Percentiles rank a stretch among this genome's conserved stretches.
These are phyloP conservation scores for Bufo bufo DNA, from an alignment of 2,113 vertebrate genomes.

Conservation along the genomic window DNA sequence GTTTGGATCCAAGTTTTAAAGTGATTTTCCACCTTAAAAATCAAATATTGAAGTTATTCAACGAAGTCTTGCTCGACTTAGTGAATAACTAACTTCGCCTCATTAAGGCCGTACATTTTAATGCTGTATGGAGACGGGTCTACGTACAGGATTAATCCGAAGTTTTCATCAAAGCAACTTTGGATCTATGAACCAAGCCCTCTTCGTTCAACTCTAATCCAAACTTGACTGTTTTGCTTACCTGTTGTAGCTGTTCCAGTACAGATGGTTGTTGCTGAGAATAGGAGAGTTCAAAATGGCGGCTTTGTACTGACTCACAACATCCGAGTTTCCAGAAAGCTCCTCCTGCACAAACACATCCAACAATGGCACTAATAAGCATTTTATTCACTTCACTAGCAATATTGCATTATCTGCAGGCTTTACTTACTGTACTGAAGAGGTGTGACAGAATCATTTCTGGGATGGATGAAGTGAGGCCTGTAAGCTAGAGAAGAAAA, in stretches of 20 bases:
- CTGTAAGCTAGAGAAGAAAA: constrained; percentile 72
- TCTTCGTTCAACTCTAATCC: not conserved
- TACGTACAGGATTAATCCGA: too few species aligned
- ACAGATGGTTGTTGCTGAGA: constrained; percentile 81
- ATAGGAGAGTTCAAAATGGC: constrained; percentile 78
- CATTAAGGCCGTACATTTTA: too few species aligned
- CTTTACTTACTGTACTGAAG: constrained; percentile 82
- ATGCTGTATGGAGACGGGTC: too few species aligned
- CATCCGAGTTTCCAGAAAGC: constrained; percentile 79
- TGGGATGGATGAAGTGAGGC: constrained; percentile 82
- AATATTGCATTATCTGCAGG: not conserved
- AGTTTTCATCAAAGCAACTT: too few species aligned
- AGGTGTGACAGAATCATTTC: constrained; percentile 88
- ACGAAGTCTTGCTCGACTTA: too few species aligned
- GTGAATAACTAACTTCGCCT: too few species aligned
- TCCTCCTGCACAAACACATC: constrained; percentile 74
- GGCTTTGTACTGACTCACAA: constrained; percentile 81
- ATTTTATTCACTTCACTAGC: not conserved
- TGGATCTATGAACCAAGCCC: too few species aligned
- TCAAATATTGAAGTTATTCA: too few species aligned
- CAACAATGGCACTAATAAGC: not conserved
- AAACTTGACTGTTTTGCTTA: constrained; percentile 26
- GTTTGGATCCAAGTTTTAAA: too few species aligned
- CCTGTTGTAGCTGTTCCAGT: constrained; percentile 88
- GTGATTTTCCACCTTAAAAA: too few species aligned